Conservation (phyloP, 1,140 invertebrate species). For the Vollenhovia emeryi region DNA sequence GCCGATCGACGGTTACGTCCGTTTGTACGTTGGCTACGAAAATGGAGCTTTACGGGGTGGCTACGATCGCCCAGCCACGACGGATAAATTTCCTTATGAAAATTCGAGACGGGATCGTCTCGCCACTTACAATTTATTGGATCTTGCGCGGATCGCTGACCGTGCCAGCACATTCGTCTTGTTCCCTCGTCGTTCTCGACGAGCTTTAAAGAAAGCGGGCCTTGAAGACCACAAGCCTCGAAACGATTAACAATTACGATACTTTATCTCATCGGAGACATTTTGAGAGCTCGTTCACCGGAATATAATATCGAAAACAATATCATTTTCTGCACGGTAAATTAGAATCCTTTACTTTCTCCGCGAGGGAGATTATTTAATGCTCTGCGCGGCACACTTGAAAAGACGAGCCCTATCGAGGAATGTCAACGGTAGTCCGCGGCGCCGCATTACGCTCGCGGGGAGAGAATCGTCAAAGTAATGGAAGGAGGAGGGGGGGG, state of each 20-base stretch:
- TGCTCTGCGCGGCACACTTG: constrained; percentile 27
- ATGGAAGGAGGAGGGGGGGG: constrained; percentile 25
- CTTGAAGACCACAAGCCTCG: not conserved
- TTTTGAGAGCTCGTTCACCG: not conserved
- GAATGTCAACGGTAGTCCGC: constrained; percentile 54
- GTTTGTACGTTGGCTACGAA: constrained; percentile 51
- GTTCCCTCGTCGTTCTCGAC: constrained; percentile 5
- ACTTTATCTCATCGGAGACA: not conserved
- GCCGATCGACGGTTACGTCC: constrained; percentile 43
- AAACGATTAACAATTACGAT: constrained; percentile 18
- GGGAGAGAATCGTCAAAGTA: constrained; percentile 44
- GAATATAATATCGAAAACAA: not conserved
- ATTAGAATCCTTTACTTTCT: constrained; percentile 51
- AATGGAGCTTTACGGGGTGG: constrained; percentile 65
- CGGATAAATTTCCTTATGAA: constrained; percentile 81
- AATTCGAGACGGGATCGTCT: constrained; percentile 69
- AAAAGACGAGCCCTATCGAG: constrained; percentile 63
- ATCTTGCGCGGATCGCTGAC: constrained; percentile 60
- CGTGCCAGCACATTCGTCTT: constrained; percentile 13
- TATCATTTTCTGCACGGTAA: not conserved
- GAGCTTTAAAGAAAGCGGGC: constrained; percentile 39
- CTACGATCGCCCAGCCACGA: not conserved
- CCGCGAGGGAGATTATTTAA: constrained; percentile 54
- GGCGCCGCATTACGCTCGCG: not conserved
- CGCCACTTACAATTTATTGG: constrained; percentile 76